A percentile compares a stretch with the other conserved stretches of the same genome.
Conservation (phyloP, 1,140 invertebrate genomes). For the Harpegnathos saltator region DNA sequence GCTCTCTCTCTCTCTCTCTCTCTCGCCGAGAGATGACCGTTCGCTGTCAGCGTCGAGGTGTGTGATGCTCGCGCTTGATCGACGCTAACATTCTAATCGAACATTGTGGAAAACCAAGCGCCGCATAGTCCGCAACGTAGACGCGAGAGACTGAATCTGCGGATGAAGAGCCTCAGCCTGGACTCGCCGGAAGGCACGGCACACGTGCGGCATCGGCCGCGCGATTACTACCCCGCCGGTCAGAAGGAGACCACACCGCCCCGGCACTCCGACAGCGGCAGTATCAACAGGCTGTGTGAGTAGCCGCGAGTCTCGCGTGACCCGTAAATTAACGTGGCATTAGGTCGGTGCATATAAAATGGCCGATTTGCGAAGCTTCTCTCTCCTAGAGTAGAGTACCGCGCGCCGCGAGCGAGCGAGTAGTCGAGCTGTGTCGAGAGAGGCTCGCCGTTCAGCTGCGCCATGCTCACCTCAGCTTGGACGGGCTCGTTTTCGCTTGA, state of each 20-base stretch:
- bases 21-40: too few relatives aligned
- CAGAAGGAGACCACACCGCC: slow-evolving; percentile 86
- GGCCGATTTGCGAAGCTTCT: neutral
- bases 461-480: neutral
- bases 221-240: slow-evolving; percentile 85
- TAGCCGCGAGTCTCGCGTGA: slow-evolving; percentile 11
- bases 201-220: slow-evolving; percentile 91
- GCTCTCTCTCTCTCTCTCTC: too few relatives aligned
- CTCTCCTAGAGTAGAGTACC: too few relatives aligned
- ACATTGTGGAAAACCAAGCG: slow-evolving; percentile 88
- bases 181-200: slow-evolving; percentile 98
- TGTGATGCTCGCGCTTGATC: slow-evolving; percentile 24
- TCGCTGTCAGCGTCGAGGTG: slow-evolving; percentile 76
- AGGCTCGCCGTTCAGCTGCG: neutral
- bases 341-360: slow-evolving; percentile 5
- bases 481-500: too few relatives aligned
- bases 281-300: slow-evolving; percentile 86
- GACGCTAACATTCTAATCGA: slow-evolving; percentile 69
- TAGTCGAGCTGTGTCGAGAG: neutral
- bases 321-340: neutral
- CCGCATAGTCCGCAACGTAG: slow-evolving; percentile 95
- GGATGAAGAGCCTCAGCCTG: slow-evolving; percentile 98
- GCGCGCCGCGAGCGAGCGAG: too few relatives aligned
- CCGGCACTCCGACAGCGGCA: slow-evolving; percentile 87
- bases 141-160: slow-evolving; percentile 97